phyloP scores from a whole-genome alignment of 2,888 invertebrate genomes.

The Drosophila meridiana region DNA sequence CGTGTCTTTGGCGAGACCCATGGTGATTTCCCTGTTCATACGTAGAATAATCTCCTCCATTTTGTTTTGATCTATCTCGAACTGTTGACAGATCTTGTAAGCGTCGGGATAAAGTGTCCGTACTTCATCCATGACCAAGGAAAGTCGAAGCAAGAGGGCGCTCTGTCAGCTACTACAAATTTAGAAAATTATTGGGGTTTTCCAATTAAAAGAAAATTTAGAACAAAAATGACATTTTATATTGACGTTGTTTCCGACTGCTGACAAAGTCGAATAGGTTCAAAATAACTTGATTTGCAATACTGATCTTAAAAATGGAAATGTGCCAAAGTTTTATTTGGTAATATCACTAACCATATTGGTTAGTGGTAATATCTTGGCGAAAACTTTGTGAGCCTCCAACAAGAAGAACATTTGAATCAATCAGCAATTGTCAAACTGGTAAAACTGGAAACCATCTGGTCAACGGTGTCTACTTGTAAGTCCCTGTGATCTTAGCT shows the following conservation, averaged over 20 bases:
- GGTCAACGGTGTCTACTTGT: background rate
- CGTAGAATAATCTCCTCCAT: constrained; percentile 90
- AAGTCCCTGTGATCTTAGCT: background rate
- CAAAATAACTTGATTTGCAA: constrained; percentile 6
- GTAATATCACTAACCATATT: no score
- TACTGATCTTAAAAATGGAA: no score
- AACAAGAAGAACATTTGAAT: no score
- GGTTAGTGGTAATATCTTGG: no score
- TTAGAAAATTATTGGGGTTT: background rate
- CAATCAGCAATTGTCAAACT: no score
- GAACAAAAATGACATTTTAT: background rate
- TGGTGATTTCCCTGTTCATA: constrained; percentile 90
- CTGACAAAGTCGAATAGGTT: background rate
- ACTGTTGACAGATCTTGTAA: constrained; percentile 86
- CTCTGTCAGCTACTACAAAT: constrained; percentile 6
- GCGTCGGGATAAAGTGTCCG: constrained; percentile 88
- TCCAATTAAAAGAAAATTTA: background rate
- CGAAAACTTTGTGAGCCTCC: no score
- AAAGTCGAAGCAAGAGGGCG: constrained; percentile 85
- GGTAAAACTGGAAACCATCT: background rate
- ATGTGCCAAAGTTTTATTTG: no score
- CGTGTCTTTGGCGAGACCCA: constrained; percentile 91
- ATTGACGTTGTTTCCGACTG: no score
- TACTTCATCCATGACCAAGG: constrained; percentile 90
- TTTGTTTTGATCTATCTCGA: constrained; percentile 90